Evolutionary conservation across 2,113 vertebrate species (phyloP).

Genomic region (Oncorhynchus keta): DNA sequence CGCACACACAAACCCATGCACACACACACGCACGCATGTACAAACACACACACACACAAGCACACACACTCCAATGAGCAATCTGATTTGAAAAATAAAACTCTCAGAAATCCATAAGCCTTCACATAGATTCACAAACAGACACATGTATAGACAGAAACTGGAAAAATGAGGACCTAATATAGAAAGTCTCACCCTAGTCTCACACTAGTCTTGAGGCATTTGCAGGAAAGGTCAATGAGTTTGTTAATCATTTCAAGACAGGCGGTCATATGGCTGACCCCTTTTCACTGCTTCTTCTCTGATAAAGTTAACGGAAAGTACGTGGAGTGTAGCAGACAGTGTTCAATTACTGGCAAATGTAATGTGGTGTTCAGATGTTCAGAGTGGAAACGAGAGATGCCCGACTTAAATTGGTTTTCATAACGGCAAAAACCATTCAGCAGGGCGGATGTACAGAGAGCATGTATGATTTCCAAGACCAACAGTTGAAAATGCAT

Average conservation of each 20-base stretch:
- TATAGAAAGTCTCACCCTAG: not conserved
- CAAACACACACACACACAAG: too few species aligned
- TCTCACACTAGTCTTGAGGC: constrained; percentile 4
- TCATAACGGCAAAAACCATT: not conserved
- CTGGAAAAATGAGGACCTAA: not conserved
- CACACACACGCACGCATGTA: not conserved
- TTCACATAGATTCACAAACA: too few species aligned
- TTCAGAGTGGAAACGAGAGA: constrained; percentile 3
- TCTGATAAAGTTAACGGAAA: constrained; percentile 23
- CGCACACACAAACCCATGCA: not conserved
- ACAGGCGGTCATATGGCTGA: not conserved
- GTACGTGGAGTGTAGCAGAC: constrained; percentile 17
- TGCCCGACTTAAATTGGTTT: constrained; percentile 24
- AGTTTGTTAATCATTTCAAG: not conserved
- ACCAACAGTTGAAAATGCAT: constrained; percentile 10
- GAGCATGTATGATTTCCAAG: constrained; percentile 5
- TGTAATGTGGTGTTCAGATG: constrained; percentile 26
- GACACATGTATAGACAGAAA: too few species aligned
- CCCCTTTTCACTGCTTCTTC: not conserved
- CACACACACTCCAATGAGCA: not conserved
- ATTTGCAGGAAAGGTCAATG: constrained; percentile 4
- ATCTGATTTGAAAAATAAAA: not conserved
- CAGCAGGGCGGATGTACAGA: not conserved
- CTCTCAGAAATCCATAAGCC: too few species aligned
- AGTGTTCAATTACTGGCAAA: constrained; percentile 25